Evolutionary conservation across 2,888 invertebrate genomes (phyloP).

Genomic region (Bruchidius siliquastri): DNA sequence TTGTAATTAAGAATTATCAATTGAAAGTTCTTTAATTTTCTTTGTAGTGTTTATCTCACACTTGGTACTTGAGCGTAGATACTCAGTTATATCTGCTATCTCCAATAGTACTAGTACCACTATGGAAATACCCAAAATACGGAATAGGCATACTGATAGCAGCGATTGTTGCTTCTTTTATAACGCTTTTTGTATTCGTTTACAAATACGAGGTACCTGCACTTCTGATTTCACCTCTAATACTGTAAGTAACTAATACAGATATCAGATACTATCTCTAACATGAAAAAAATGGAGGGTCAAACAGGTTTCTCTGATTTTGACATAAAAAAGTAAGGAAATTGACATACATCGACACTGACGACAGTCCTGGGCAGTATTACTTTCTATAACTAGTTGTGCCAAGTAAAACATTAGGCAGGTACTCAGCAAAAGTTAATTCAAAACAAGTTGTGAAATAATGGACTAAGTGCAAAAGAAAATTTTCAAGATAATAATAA

Average conservation of each 20-base stretch:
- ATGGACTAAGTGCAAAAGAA: no score
- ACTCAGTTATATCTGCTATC: slow-evolving; percentile 53
- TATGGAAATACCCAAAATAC: slow-evolving; percentile 42
- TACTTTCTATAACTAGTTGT: no score
- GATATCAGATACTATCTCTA: not conserved
- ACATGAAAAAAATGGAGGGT: no score
- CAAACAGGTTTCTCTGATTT: no score
- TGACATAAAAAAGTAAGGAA: no score
- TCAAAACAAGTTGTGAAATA: no score
- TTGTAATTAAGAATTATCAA: not conserved
- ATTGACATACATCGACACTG: no score
- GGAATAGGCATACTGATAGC: slow-evolving; percentile 18
- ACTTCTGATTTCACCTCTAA: slow-evolving; percentile 23
- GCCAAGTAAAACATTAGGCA: no score
- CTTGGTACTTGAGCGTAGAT: slow-evolving; percentile 58
- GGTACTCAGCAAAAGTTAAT: no score
- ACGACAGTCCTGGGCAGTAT: no score
- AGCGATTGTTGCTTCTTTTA: slow-evolving; percentile 21
- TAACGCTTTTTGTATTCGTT: slow-evolving; percentile 23
- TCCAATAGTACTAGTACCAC: slow-evolving; percentile 50
- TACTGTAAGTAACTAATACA: slow-evolving; percentile 10
- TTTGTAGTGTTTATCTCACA: slow-evolving; percentile 50
- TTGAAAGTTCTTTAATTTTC: slow-evolving; percentile 1
- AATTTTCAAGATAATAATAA: no score
- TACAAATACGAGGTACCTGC: slow-evolving; percentile 26